Percentiles rank a stretch among this genome's conserved stretches.
These are phyloP conservation scores for Chinchilla lanigera DNA, from an alignment of 2,113 vertebrate genomes.

Conservation along the genomic window DNA sequence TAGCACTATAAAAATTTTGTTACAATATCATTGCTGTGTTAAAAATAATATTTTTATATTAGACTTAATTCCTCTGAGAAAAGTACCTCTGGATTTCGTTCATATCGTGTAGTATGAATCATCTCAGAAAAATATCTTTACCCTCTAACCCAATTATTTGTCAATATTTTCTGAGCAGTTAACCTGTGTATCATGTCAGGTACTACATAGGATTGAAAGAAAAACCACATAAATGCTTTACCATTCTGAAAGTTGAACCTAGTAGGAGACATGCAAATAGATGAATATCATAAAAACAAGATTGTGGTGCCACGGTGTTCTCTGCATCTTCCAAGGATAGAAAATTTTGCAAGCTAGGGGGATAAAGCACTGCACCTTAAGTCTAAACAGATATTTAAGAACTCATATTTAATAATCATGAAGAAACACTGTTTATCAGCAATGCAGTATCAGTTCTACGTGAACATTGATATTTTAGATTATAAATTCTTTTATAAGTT, in stretches of 20 bases:
- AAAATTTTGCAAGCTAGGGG: not conserved
- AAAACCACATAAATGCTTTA: not conserved
- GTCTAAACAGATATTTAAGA: not conserved
- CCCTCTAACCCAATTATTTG: not conserved
- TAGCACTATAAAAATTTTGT: not conserved
- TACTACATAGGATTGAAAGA: not conserved
- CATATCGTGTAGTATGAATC: not conserved
- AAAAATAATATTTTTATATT: conserved; percentile 43
- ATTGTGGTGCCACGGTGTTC: not conserved
- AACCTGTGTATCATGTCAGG: not conserved
- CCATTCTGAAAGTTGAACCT: not conserved
- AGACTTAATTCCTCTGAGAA: conserved; percentile 4
- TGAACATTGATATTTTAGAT: not conserved
- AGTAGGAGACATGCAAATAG: not conserved
- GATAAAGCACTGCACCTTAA: not conserved
- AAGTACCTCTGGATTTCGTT: conserved; percentile 24
- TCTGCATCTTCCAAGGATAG: not conserved
- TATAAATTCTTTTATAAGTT: not conserved
- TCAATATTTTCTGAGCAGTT: not conserved
- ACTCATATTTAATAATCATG: not conserved
- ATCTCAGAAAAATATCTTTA: not conserved
- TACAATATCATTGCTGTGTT: not conserved
- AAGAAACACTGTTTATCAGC: not conserved
- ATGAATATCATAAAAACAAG: not conserved
- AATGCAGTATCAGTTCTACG: not conserved